Conservation (phyloP, 2,888 invertebrate species). For the Matsumyia berberina region DNA sequence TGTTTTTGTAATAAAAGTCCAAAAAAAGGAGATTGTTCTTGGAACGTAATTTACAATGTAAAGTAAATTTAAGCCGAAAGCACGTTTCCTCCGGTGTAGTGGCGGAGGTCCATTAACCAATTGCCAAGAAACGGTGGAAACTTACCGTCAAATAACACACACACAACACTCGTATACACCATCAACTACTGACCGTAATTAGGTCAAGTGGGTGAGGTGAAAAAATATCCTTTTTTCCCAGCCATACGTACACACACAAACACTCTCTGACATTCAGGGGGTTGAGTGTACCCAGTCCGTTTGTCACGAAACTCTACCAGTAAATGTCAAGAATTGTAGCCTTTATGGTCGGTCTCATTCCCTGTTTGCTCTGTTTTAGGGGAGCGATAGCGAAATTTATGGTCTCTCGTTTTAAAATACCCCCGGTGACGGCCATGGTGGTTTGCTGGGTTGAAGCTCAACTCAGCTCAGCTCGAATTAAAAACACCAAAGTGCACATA, state of each 20-base stretch:
- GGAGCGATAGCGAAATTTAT: constrained; percentile 64
- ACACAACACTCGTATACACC: no score
- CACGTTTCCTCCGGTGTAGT: constrained; percentile 3
- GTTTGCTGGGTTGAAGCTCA: constrained; percentile 20
- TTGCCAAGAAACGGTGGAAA: constrained; percentile 6
- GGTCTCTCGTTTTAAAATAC: constrained; percentile 60
- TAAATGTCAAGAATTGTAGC: constrained; percentile 49
- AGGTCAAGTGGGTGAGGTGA: constrained; percentile 73
- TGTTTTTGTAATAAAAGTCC: constrained; percentile 7
- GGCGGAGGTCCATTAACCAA: constrained; percentile 26
- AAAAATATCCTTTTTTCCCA: constrained; percentile 49
- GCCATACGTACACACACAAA: neutral
- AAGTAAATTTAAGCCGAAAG: constrained; percentile 26
- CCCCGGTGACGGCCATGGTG: constrained; percentile 15
- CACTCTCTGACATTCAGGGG: constrained; percentile 51
- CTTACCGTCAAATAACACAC: neutral
- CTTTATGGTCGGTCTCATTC: constrained; percentile 26
- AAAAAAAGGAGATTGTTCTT: constrained; percentile 5
- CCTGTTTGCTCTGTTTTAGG: constrained; percentile 24
- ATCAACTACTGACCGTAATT: constrained; percentile 54
- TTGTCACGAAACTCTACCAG: constrained; percentile 69
- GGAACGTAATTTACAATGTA: constrained; percentile 19
- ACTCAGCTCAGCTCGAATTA: constrained; percentile 57
- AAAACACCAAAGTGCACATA: constrained; percentile 73
- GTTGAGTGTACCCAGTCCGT: constrained; percentile 24